These are phyloP conservation scores for Anoplopoma fimbria DNA, from an alignment of 2,113 vertebrate species.

Conservation along the genomic window DNA sequence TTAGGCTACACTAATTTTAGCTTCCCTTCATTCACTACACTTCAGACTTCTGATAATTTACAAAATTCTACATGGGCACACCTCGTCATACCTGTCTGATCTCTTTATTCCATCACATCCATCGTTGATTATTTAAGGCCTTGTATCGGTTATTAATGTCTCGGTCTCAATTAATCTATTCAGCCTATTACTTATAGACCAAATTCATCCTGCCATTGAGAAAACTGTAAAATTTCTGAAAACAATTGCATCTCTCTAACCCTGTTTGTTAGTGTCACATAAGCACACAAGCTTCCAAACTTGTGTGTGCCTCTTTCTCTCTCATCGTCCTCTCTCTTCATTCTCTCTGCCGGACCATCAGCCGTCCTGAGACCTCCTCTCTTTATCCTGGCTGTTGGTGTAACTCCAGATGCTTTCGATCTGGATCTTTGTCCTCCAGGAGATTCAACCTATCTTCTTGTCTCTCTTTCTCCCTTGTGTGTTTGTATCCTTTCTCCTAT, in stretches of 20 bases:
- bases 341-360: not conserved
- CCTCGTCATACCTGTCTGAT: not conserved
- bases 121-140: not conserved
- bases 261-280: not conserved
- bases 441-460: not conserved
- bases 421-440: too few relatives aligned
- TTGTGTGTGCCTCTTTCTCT: not conserved
- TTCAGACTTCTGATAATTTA: not conserved
- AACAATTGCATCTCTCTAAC: not conserved
- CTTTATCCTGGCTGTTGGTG: too few relatives aligned
- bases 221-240: not conserved
- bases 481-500: too few relatives aligned
- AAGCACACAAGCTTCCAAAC: too few relatives aligned
- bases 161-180: not conserved
- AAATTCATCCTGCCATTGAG: not conserved
- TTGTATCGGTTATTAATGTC: not conserved
- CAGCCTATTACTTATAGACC: too few relatives aligned
- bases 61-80: not conserved
- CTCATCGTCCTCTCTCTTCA: not conserved
- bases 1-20: not conserved
- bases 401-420: too few relatives aligned
- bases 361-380: not conserved
- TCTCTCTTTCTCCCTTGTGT: not conserved
- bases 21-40: not conserved
- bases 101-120: not conserved